Base-by-base conservation (phyloP, 2,888 invertebrate species). In the Lottia scabra region DNA sequence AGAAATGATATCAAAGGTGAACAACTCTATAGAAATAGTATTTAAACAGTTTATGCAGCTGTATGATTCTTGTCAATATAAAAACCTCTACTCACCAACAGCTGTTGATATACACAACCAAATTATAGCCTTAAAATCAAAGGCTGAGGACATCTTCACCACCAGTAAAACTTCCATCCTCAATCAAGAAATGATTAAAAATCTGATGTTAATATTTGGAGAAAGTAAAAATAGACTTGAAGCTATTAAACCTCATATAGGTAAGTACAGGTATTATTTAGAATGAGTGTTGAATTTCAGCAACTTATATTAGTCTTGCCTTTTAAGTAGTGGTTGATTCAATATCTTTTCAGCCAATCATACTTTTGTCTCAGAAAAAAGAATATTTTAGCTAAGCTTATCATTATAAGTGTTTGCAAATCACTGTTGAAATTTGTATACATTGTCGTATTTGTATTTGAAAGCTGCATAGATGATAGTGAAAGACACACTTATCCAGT, bases 121-220 rank as follows among this genome's bases (percentile, higher is more conserved):
- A 10, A 13, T 65, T 23, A 65, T 2, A 65, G 27, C 65, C 16
- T 16, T 65, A 43, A 56, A 56, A 56, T 23, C 56, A 44, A 69
- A 64, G 64, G 45, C 26, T 13, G 16, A 69, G 26, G 26, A 27
- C 44, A 16, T 69, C 45, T 10, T 45, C 43, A 38, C 43, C 43
- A 8, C 69, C 43, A 23, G 38, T 45, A 38, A 44, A 63, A 16
- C 43, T 27, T 16, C 56, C n/a, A 19, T 56, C 12, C 30, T 63
- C 6, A 45, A 63, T 19, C 63, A 69, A 38, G 63, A 63, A 45
- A 27, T 45, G 12, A 5, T 63, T 6, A 69, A 43, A 63, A 62
- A 69, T 16, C 15, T 69, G 44, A 69, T 44, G 63, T 63, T 63
- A 16, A 19, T 69, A 23, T 56, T 56, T 56, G 19, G 23, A 43